Conservation (phyloP, 2,113 vertebrate genomes). For the Rissa tridactyla region DNA sequence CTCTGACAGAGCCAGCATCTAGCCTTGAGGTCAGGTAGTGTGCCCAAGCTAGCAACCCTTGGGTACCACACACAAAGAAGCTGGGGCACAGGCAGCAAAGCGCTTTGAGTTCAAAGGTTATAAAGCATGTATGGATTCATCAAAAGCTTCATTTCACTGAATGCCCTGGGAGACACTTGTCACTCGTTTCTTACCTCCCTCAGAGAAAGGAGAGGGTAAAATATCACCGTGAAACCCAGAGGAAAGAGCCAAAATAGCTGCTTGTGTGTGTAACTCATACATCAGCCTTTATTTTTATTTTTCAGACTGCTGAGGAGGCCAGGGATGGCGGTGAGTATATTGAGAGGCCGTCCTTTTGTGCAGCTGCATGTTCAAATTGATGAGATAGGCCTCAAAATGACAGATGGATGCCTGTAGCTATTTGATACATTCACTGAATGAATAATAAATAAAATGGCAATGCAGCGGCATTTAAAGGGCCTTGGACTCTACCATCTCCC, state of each 20-base stretch:
- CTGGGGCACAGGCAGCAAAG: background rate
- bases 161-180: background rate
- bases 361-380: background rate
- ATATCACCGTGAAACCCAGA: background rate
- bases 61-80: accelerated
- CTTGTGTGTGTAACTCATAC: background rate
- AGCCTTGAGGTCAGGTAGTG: background rate
- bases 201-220: background rate
- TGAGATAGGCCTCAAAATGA: conserved; percentile 10
- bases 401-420: conserved; percentile 32
- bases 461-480: conserved; percentile 12
- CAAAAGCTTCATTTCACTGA: background rate
- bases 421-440: conserved; percentile 34
- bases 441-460: conserved; percentile 51
- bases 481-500: background rate
- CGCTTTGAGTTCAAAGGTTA: background rate
- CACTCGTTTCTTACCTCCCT: background rate
- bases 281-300: conserved; percentile 22
- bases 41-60: background rate
- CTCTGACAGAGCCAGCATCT: background rate
- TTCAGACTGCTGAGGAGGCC: background rate
- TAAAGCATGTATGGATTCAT: background rate
- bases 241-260: background rate
- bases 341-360: background rate
- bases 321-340: background rate